phyloP scores from a whole-genome alignment of 2,797 vertebrate species.

The Denticeps clupeoides region DNA sequence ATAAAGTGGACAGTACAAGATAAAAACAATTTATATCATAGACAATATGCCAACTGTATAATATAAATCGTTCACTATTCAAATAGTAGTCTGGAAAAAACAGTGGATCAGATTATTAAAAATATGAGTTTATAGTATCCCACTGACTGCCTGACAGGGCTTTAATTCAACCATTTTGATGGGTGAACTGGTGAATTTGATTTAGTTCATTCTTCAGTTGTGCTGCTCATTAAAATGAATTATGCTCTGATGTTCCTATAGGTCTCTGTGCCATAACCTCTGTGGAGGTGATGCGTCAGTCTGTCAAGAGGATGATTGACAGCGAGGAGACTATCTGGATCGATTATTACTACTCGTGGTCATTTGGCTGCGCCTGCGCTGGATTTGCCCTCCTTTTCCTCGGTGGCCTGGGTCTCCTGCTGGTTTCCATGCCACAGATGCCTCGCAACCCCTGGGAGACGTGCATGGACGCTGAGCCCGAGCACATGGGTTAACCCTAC shows the following conservation, averaged over 20 bases:
- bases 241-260: conserved; percentile 35
- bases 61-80: too few relatives aligned
- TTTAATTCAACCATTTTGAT: too few relatives aligned
- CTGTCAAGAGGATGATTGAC: conserved; percentile 89
- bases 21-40: too few relatives aligned
- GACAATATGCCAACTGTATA: too few relatives aligned
- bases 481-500: conserved; percentile 51
- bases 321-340: conserved; percentile 88
- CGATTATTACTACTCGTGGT: conserved; percentile 81
- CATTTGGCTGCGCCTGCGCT: conserved; percentile 81
- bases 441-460: conserved; percentile 94
- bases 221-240: too few relatives aligned
- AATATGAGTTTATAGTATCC: too few relatives aligned
- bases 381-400: conserved; percentile 82
- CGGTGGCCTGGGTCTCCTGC: conserved; percentile 70
- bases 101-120: too few relatives aligned
- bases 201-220: too few relatives aligned
- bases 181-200: too few relatives aligned
- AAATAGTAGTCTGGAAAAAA: too few relatives aligned
- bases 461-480: conserved; percentile 90
- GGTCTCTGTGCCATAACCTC: conserved; percentile 88
- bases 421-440: conserved; percentile 90
- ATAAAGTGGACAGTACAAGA: too few relatives aligned
- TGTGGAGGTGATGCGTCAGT: conserved; percentile 91
- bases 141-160: too few relatives aligned